A percentile compares a stretch with the other conserved stretches of the same genome.
Evolutionary conservation across 30 jellyfish, hydroid and myxozoan genomes (phyloP).

Genomic region (Hydractinia echinata): DNA sequence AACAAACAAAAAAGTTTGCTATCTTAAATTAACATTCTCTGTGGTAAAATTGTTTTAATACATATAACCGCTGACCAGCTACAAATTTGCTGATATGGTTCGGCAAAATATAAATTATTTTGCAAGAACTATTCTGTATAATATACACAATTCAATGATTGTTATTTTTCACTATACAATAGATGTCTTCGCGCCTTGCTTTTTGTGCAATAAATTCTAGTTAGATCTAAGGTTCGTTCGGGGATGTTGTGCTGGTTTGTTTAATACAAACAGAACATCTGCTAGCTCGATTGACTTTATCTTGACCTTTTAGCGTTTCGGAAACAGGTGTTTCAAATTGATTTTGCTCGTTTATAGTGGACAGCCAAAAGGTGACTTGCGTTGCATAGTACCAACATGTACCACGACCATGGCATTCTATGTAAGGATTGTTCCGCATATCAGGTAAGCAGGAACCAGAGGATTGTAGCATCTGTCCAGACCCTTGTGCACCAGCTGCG

Average conservation of each 20-base stretch:
- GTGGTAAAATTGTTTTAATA: no score
- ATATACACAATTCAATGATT: no score
- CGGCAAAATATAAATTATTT: no score
- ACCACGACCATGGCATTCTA: constrained; percentile 98
- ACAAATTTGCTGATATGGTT: no score
- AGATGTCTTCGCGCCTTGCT: no score
- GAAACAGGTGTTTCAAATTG: constrained; percentile 65
- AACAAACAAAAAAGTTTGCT: no score
- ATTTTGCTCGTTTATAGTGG: constrained; percentile 64
- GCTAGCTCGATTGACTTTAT: constrained; percentile 69
- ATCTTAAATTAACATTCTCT: no score
- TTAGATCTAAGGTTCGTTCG: no score
- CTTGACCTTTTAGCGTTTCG: constrained; percentile 59
- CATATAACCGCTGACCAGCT: no score
- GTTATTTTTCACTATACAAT: no score
- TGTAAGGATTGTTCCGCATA: constrained; percentile 91
- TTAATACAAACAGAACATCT: constrained; percentile 87
- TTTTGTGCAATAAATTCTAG: no score
- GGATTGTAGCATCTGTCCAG: constrained; percentile 87
- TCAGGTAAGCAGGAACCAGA: constrained; percentile 93
- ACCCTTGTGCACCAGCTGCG: constrained; percentile 97
- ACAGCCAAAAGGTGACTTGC: constrained; percentile 85
- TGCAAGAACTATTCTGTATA: no score
- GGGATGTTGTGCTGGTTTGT: not conserved
- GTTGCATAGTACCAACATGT: constrained; percentile 85